Evolutionary conservation across 2,888 invertebrate species (phyloP).

Genomic region (Rhagium mordax): DNA sequence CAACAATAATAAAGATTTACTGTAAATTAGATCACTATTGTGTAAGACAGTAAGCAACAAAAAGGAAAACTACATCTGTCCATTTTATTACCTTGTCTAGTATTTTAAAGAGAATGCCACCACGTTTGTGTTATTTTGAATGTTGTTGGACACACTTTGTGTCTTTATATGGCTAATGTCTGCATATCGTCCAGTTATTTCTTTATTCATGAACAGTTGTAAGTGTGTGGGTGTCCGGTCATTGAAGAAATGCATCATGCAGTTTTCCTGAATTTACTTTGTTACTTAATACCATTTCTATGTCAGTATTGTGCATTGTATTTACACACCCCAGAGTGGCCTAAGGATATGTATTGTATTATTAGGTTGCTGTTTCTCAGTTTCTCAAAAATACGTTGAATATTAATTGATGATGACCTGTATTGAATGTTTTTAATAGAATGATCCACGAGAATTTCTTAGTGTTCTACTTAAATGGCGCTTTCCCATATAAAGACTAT

Average conservation of each 20-base stretch:
- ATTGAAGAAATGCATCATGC: neutral
- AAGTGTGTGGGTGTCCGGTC: neutral
- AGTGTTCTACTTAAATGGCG: too few species aligned
- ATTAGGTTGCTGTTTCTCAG: too few species aligned
- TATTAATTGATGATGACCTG: too few species aligned
- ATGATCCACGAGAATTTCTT: too few species aligned
- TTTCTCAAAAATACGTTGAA: too few species aligned
- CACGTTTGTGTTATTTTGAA: conserved; percentile 46
- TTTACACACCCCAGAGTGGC: too few species aligned
- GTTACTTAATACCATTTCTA: neutral
- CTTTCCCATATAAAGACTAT: too few species aligned
- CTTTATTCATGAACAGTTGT: neutral
- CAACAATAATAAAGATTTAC: neutral
- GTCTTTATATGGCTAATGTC: conserved; percentile 35
- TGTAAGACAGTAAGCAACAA: neutral
- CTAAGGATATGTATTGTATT: too few species aligned
- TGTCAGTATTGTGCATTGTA: neutral
- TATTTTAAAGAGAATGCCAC: conserved; percentile 32
- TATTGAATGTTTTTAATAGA: too few species aligned
- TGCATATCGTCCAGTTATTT: neutral
- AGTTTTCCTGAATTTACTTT: neutral
- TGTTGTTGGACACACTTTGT: conserved; percentile 44
- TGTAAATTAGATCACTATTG: neutral
- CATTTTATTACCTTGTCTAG: conserved; percentile 29
- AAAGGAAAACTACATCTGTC: conserved; percentile 32